Conservation (phyloP, 2,888 invertebrate species). For the Noctua fimbriata region DNA sequence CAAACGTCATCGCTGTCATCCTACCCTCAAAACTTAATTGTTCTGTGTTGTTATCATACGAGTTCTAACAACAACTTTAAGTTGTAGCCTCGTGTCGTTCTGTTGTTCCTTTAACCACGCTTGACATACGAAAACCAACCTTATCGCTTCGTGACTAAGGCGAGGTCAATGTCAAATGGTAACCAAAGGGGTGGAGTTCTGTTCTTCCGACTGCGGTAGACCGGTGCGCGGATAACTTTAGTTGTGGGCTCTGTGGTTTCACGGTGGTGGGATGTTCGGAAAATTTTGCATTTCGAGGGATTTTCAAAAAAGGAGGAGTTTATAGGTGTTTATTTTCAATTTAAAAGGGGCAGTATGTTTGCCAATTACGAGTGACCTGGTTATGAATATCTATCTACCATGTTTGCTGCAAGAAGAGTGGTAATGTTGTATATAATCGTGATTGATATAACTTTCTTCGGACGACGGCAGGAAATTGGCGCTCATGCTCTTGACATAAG, state of each 20-base stretch:
- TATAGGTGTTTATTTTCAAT: neutral
- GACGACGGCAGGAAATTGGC: neutral
- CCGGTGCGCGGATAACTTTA: constrained; percentile 35
- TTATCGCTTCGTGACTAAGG: constrained; percentile 3
- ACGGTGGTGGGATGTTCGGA: neutral
- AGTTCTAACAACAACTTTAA: constrained; percentile 20
- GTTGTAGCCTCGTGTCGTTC: constrained; percentile 1
- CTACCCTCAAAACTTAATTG: constrained; percentile 34
- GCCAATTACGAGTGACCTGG: neutral
- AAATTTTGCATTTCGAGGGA: neutral
- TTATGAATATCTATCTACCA: neutral
- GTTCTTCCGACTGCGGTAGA: constrained; percentile 27
- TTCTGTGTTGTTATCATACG: constrained; percentile 21
- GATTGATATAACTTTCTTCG: neutral
- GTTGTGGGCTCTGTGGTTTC: constrained; percentile 19
- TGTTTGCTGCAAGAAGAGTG: neutral
- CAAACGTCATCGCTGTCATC: constrained; percentile 25
- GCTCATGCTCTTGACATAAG: neutral
- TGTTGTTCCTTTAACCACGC: neutral
- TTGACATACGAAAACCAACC: neutral
- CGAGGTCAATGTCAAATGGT: constrained; percentile 5
- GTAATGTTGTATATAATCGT: constrained; percentile 1
- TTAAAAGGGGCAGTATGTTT: neutral
- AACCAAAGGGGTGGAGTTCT: neutral
- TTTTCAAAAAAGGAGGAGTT: neutral